Evolutionary conservation across 2,113 vertebrate species (phyloP).

Genomic region (Lophochroa leadbeateri): DNA sequence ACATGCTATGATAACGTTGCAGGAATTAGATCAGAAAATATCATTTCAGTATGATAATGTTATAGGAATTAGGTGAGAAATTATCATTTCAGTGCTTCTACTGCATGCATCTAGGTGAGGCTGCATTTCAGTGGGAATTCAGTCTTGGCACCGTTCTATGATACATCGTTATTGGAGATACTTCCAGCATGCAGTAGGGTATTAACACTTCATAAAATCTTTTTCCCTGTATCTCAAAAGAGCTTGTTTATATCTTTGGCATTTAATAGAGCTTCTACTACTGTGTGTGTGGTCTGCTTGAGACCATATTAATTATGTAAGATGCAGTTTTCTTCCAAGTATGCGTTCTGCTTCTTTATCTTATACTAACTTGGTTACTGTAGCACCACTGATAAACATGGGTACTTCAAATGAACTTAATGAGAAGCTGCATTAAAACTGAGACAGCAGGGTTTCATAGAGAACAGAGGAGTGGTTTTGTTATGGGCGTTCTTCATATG

Average conservation of each 20-base stretch:
- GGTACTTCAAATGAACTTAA: neutral
- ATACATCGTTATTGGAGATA: neutral
- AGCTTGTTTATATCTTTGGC: neutral
- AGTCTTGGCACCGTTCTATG: neutral
- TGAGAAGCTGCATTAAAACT: neutral
- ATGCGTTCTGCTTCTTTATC: neutral
- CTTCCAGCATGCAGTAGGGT: neutral
- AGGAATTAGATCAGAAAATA: neutral
- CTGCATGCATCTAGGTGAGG: neutral
- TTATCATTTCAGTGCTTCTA: neutral
- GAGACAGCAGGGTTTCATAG: neutral
- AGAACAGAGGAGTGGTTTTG: neutral
- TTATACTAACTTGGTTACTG: neutral
- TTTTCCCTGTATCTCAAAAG: neutral
- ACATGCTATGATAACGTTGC: neutral
- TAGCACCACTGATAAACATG: neutral
- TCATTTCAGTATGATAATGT: neutral
- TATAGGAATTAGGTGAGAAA: neutral
- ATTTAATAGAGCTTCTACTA: neutral
- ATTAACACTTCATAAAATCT: neutral
- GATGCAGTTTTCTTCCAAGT: neutral
- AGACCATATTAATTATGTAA: neutral
- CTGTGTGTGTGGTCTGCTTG: neutral
- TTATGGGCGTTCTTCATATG: neutral
- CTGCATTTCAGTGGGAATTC: neutral